Evolutionary conservation across 30 jellyfish, hydroid and myxozoan genomes (phyloP).

Genomic region (Calvadosia cruxmelitensis): DNA sequence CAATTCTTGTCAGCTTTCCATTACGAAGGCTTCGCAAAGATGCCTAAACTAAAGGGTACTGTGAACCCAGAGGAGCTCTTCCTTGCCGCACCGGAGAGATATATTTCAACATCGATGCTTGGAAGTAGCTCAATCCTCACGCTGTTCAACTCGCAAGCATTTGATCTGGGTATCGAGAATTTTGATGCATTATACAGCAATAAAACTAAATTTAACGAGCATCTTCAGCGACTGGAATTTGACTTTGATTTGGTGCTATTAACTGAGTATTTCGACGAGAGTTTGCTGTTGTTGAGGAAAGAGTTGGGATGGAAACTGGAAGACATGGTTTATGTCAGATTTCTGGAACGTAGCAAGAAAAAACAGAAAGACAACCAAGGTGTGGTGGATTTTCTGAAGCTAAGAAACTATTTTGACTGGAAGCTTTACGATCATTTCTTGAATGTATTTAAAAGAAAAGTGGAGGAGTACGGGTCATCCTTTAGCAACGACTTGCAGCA

Average conservation of each 20-base stretch:
- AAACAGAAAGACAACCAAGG: slow-evolving; percentile 19
- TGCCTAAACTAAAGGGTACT: slow-evolving; percentile 32
- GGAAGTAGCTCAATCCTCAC: not conserved
- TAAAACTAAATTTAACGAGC: not conserved
- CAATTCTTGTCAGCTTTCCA: slow-evolving; percentile 74
- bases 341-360: slow-evolving; percentile 42
- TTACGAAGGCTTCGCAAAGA: slow-evolving; percentile 45
- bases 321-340: slow-evolving; percentile 59
- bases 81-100: slow-evolving; percentile 73
- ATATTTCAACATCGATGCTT: too few species aligned
- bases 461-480: slow-evolving; percentile 36
- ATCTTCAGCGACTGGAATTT: slow-evolving; percentile 31
- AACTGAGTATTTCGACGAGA: slow-evolving; percentile 83
- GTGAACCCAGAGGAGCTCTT: slow-evolving; percentile 63
- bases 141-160: not conserved
- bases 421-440: slow-evolving; percentile 45
- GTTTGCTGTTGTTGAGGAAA: slow-evolving; percentile 72
- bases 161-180: not conserved
- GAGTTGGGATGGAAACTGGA: slow-evolving; percentile 77
- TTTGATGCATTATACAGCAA: not conserved
- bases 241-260: slow-evolving; percentile 81
- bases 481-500: slow-evolving; percentile 76
- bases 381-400: slow-evolving; percentile 13
- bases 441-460: slow-evolving; percentile 53
- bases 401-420: slow-evolving; percentile 71